Evolutionary conservation across 1,140 invertebrate genomes (phyloP), one percentile per base, ranked within the genome.

Genomic region (Ruditapes philippinarum): DNA sequence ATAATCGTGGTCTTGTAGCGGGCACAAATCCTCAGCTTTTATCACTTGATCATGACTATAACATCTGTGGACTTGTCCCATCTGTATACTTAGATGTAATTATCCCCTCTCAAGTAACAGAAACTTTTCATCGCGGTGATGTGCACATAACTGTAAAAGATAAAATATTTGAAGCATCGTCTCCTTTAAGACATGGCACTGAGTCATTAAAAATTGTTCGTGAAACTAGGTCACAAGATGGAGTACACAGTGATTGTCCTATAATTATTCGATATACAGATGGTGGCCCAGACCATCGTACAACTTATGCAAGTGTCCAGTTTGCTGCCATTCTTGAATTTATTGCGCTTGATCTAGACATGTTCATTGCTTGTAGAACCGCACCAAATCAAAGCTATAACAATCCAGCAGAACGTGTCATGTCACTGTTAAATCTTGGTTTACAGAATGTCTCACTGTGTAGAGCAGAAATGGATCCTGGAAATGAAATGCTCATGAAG

Each of bases 241-340:
- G 57, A 14, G 22, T 19, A 49, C 25, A 22, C 19, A 45, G 65
- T 11, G 62, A 28, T 40, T 25, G 54, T n/a, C 89, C 85, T 31
- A 79, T 91, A 33, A 40, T 92, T 14, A 40, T 91, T 19, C 31
- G 81, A 17, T 92, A 82, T 40, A 89, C 86, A 25, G 91, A 92
- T 89, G 92, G 91, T 40, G 91, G 91, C 0, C 89, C 90, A 31
- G 91, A 92, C 49, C 91, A 92, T 51, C 73, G 91, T 49, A 60
- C 68, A 0, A 92, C 86, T 25, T 90, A 73, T 57, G 11, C 80
- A 19, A 42, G 60, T 62, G 91, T 92, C 22, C 45, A 91, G 74
- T 31, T 89, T 17, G 68, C 89, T 1, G 17, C 65, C 9, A 51
- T 92, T 19, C 38, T 45, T 19, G 12, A 88, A 5, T 92, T 92